Base-by-base conservation (phyloP, 2,888 invertebrate species). In the Sussaba pulchella region DNA sequence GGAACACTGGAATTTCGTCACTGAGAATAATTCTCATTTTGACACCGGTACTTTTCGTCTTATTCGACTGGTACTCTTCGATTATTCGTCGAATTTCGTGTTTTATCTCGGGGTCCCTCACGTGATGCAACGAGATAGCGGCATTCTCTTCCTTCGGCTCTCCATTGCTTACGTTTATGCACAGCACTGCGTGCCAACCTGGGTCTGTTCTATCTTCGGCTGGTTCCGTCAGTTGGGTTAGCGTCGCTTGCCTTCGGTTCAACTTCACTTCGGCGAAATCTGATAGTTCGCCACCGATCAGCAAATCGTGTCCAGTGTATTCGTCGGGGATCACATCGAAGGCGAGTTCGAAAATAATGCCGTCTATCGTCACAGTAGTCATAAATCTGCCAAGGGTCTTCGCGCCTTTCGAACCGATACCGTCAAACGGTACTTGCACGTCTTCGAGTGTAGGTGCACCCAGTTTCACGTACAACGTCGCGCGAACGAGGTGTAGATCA, bases 21-120 rank as follows among this genome's bases (percentile, higher is more conserved):
- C 82, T 83, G 8, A 89, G 59, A 24, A 89, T 59, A 26, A 89
- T 82, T 66, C 78, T 82, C 84, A 87, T 88, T 19, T 85, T 73
- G 10, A 87, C 72, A 19, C 76, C 80, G 1, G 83, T 79, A 5
- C 82, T 80, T 52, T 82, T 75, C n/a, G 71, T 52, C 61, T 83
- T 85, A 2, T 76, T 17, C 3, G 87, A 86, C 47, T 82, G 54
- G 39, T 88, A 88, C 21, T 83, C 61, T 6, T 77, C 26, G 14
- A 86, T 66, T 6, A 86, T 50, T 31, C 31, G 5, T 57, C 31
- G 2, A n/a, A 12, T 57, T 57, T 31, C 17, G 1, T 8, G 54
- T 0, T 17, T 3, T 2, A 31, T 31, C 21, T 57, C 9, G 21
- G 12, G 24, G 19, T 72, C 39, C 24, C 0, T 41, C 50, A 14